These are phyloP conservation scores for Phodopus roborovskii DNA, from an alignment of 2,113 vertebrate species.

Conservation along the genomic window DNA sequence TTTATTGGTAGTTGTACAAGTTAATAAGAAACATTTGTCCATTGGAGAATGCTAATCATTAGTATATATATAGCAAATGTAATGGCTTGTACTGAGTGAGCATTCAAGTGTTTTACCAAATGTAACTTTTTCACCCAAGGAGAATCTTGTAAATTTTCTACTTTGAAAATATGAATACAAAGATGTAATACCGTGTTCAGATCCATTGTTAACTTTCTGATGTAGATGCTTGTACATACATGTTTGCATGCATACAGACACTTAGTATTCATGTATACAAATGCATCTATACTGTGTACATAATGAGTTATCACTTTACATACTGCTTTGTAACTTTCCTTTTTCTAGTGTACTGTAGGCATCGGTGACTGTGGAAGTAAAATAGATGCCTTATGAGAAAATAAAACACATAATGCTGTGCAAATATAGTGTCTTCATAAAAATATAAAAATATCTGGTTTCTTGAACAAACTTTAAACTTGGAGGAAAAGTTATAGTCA, in stretches of 20 bases:
- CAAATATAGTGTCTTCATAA: constrained; percentile 23
- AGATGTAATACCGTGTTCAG: background rate
- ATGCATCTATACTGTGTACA: background rate
- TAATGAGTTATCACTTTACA: background rate
- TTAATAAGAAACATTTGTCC: constrained; percentile 16
- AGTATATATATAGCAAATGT: constrained; percentile 1
- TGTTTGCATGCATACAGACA: background rate
- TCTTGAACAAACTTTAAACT: constrained; percentile 37
- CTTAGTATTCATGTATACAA: background rate
- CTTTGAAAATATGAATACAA: background rate
- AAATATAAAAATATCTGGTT: constrained; percentile 63
- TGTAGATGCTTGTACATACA: background rate
- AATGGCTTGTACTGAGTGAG: constrained; percentile 14
- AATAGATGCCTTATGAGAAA: constrained; percentile 49
- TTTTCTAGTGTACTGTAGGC: background rate
- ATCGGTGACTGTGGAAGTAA: background rate
- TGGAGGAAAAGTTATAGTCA: background rate
- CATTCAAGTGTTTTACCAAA: background rate
- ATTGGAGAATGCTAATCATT: background rate
- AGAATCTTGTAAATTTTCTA: constrained; percentile 46
- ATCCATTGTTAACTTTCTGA: constrained; percentile 5
- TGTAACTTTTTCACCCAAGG: constrained; percentile 4
- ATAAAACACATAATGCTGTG: background rate
- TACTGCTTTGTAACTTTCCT: constrained; percentile 37
- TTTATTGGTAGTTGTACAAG: constrained; percentile 44